Percentiles rank a stretch among this genome's conserved stretches.
phyloP scores from a whole-genome alignment of 2,797 vertebrate species.

The Pseudomugil gertrudae region DNA sequence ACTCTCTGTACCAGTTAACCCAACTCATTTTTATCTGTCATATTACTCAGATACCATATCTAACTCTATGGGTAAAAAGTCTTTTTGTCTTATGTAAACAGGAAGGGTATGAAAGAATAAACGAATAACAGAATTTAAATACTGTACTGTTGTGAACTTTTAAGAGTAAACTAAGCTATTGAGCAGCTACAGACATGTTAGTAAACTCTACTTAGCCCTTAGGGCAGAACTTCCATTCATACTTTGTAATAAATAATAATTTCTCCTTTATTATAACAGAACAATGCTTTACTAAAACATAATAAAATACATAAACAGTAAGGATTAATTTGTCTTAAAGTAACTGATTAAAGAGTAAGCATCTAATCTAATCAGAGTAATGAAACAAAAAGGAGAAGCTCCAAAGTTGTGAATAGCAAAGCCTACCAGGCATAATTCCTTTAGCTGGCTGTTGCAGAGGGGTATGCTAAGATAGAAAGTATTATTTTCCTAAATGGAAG shows the following conservation, averaged over 20 bases:
- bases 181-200: slow-evolving; percentile 22
- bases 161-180: slow-evolving; percentile 13
- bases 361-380: slow-evolving; percentile 75
- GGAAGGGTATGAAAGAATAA: slow-evolving; percentile 13
- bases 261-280: slow-evolving; percentile 25
- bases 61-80: slow-evolving; percentile 64
- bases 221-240: slow-evolving; percentile 14
- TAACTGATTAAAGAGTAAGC: slow-evolving; percentile 64
- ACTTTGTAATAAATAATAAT: slow-evolving; percentile 8
- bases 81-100: slow-evolving; percentile 36
- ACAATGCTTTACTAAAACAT: slow-evolving; percentile 13
- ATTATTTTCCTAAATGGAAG: slow-evolving; percentile 99
- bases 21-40: slow-evolving; percentile 84
- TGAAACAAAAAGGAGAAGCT: slow-evolving; percentile 76
- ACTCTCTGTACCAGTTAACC: slow-evolving; percentile 86
- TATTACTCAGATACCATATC: slow-evolving; percentile 78
- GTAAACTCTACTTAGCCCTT: slow-evolving; percentile 20
- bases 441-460: slow-evolving; percentile 96
- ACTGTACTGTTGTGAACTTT: slow-evolving; percentile 23
- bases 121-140: slow-evolving; percentile 34
- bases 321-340: slow-evolving; percentile 41
- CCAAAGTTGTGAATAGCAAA: slow-evolving; percentile 85
- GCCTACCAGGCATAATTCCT: slow-evolving; percentile 98
- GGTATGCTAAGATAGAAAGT: slow-evolving; percentile 99
- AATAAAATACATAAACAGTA: slow-evolving; percentile 29